These are phyloP conservation scores for Tipula unca DNA, from an alignment of 2,888 invertebrate species.

Conservation along the genomic window DNA sequence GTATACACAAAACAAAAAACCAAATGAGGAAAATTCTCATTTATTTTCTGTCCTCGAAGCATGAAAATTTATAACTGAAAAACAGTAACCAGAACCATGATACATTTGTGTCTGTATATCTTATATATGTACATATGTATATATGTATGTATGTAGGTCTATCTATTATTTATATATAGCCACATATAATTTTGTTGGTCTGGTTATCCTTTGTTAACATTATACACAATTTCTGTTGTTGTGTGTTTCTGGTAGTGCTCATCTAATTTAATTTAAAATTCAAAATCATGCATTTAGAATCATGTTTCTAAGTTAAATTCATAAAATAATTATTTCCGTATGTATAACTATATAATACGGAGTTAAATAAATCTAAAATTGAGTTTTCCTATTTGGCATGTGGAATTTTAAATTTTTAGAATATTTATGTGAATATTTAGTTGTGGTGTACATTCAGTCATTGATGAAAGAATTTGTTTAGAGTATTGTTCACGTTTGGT, in stretches of 20 bases:
- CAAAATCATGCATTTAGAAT: not conserved
- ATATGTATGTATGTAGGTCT: not conserved
- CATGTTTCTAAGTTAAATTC: not conserved
- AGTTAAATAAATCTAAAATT: not conserved
- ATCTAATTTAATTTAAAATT: not conserved
- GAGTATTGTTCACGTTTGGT: no score
- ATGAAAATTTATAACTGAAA: slow-evolving; percentile 1
- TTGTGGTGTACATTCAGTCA: no score
- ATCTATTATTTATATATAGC: no score
- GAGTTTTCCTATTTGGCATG: not conserved
- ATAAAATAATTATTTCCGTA: not conserved
- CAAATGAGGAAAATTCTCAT: not conserved
- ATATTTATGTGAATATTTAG: no score
- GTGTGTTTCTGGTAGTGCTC: not conserved
- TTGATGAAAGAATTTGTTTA: no score
- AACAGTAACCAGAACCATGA: not conserved
- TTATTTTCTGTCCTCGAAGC: not conserved
- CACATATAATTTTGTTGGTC: not conserved
- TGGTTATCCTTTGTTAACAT: not conserved
- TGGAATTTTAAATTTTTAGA: no score
- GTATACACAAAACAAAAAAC: not conserved
- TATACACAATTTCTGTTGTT: not conserved
- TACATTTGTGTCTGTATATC: not conserved
- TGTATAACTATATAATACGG: not conserved
- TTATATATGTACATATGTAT: not conserved